These are phyloP conservation scores for Plebejus anna DNA, from an alignment of 2,888 invertebrate genomes.

Conservation along the genomic window DNA sequence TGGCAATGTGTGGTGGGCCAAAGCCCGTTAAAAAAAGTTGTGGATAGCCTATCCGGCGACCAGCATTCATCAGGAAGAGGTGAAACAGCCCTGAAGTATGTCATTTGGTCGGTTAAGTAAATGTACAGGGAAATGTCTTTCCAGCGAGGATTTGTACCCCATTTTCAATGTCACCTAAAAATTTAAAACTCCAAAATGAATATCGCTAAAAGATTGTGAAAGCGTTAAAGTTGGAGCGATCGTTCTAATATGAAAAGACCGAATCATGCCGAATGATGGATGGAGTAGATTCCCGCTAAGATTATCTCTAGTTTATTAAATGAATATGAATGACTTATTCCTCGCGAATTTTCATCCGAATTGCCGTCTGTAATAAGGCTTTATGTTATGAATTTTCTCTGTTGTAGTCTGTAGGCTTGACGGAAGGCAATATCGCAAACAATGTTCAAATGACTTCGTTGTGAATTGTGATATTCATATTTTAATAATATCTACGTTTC, in stretches of 20 bases:
- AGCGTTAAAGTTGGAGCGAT: conserved; percentile 26
- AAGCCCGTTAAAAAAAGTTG: no score
- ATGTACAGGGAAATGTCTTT: no score
- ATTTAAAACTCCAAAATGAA: neutral
- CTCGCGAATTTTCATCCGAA: conserved; percentile 22
- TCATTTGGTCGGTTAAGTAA: no score
- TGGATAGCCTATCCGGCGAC: no score
- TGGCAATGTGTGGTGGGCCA: no score
- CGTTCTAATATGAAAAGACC: conserved; percentile 38
- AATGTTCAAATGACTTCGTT: neutral
- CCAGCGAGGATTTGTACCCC: no score
- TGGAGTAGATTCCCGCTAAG: conserved; percentile 44
- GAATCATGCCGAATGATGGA: conserved; percentile 57
- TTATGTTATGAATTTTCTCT: neutral
- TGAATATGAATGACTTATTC: conserved; percentile 32
- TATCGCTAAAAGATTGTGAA: conserved; percentile 9
- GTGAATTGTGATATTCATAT: no score
- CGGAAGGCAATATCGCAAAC: neutral
- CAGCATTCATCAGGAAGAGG: no score
- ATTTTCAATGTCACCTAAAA: no score
- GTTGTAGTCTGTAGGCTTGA: neutral
- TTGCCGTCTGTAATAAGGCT: neutral
- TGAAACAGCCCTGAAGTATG: no score
- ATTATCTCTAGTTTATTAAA: conserved; percentile 32
- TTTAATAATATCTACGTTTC: no score